Evolutionary conservation across 2,113 vertebrate species (phyloP), one percentile per base, ranked within the genome.

Genomic region (Anser cygnoides): DNA sequence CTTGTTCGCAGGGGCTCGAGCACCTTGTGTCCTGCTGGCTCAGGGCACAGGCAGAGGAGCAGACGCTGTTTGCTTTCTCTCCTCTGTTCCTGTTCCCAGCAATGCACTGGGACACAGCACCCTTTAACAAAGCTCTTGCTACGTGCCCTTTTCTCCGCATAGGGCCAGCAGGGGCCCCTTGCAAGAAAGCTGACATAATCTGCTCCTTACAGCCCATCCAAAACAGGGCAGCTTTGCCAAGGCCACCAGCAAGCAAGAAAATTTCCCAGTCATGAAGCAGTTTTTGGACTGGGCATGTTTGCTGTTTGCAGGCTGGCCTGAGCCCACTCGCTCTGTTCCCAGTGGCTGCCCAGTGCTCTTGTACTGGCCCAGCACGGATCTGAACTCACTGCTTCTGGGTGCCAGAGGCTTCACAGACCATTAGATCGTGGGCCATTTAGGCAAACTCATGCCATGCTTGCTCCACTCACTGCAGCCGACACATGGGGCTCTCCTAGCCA

Each of bases 381-480:
- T 71, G 49, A 91, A 41, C 49, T 68, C 61, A 26, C 29, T 9
- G 8, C 31, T 46, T 76, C 31, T 12, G 15, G 59, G 59, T 6
- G 26, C 44, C 43, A 85, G 63, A 61, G 65, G 68, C 46, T 62
- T 49, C 13, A 3, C 3, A 23, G 46, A 28, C 33, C 22, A 5
- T 14, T 17, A 26, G 31, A 8, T 4, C 2, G 8, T 22, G 12
- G 11, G 28, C 14, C 3, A 1, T 77, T 67, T 72, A 28, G 46
- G 43, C 54, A 39, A 23, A 31, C 13, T n/a, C 66, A 15, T 6
- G 1, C 35, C 35, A 4, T 1, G 9, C 46, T 68, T 43, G 0
- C 43, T 54, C 20, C 25, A 2, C 31, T 33, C 65, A 0, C 59
- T 20, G 3, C 43, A 59, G 26, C 50, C 10, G 19, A 18, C 39